Evolutionary conservation across 2,888 invertebrate genomes (phyloP), one percentile per base, ranked within the genome.

Genomic region (Gandaritis pyraliata): DNA sequence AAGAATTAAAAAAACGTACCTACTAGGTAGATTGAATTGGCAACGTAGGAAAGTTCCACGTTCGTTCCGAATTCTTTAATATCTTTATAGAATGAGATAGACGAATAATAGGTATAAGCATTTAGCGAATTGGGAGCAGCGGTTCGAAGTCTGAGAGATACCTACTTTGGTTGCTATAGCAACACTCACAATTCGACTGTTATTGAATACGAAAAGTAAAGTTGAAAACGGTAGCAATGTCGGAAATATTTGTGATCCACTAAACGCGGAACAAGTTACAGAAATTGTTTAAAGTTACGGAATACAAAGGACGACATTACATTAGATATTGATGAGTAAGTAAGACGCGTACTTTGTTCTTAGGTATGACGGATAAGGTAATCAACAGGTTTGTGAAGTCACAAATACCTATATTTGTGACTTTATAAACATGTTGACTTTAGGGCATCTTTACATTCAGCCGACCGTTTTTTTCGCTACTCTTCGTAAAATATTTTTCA

Each of bases 121-220:
- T 57, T 65, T 57, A 56, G 64, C 45, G 49, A 69, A 67, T 65
- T 69, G 64, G 67, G 58, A 51, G n/a, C 69, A 54, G 39, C 41
- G 43, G 46, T 62, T 53, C 58, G 58, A 67, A 69, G 64, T 59
- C 63, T 58, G 52, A 45, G 11, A 29, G 36, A 12, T 52, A 52
- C 39, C 51, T 56, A 49, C 47, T 23, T 15, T 39, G 58, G 61
- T 66, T 61, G 58, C 45, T 60, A 64, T 60, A 38, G 64, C 53
- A 46, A 69, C 62, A 39, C 36, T 39, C 45, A 50, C 46, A 58
- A 55, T 61, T 58, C 7, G 0, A 15, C 57, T 49, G 29, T 43
- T 57, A 6, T 38, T 48, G 48, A n/a, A 29, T 8, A 48, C 6
- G 11, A 30, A 41, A 41, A 41, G 1, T 15, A 15, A 41, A n/a